Percentiles rank a stretch among this genome's conserved stretches.
Conservation (phyloP, 2,888 invertebrate genomes). For the Cantharis lateralis region DNA sequence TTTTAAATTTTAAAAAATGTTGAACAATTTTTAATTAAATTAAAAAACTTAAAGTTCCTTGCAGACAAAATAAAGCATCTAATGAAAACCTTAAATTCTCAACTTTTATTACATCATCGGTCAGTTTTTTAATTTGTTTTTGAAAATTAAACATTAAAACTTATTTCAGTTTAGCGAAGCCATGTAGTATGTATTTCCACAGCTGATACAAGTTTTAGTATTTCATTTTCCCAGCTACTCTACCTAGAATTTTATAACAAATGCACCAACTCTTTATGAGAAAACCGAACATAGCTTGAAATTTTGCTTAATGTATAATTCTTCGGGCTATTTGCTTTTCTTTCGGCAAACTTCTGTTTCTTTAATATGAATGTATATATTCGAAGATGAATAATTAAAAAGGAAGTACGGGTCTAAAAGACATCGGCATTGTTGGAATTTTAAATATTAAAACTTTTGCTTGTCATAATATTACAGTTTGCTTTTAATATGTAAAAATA, state of each 20-base stretch:
- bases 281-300: neutral
- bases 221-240: neutral
- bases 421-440: neutral
- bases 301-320: neutral
- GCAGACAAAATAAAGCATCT: neutral
- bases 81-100: neutral
- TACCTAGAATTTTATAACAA: neutral
- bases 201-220: neutral
- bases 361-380: neutral
- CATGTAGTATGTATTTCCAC: neutral
- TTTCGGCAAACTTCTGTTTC: neutral
- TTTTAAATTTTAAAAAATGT: no score
- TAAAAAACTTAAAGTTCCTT: neutral
- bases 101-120: neutral
- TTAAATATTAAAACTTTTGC: neutral
- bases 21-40: no score
- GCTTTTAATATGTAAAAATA: neutral
- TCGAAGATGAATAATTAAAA: conserved; percentile 1
- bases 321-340: neutral
- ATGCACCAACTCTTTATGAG: neutral
- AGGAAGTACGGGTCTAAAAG: neutral
- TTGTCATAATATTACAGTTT: neutral
- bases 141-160: neutral
- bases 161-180: neutral
- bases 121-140: neutral